Conservation (phyloP, 2,113 vertebrate species). For the Ciconia boyciana region DNA sequence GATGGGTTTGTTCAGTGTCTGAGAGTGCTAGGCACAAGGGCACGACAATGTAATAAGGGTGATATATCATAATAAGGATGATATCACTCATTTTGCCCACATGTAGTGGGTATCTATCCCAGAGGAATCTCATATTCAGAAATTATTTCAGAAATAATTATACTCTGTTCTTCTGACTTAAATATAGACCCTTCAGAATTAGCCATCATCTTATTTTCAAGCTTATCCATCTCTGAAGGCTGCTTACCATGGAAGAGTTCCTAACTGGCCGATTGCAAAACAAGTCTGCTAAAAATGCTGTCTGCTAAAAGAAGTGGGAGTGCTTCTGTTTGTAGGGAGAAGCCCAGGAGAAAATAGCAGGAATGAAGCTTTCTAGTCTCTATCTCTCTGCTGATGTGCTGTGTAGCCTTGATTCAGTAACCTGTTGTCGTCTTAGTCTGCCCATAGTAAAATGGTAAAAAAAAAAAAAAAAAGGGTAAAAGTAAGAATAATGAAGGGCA, state of each 20-base stretch:
- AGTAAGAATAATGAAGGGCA: not conserved
- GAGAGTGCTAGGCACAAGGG: not conserved
- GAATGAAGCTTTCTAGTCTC: not conserved
- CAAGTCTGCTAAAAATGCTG: not conserved
- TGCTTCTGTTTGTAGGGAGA: not conserved
- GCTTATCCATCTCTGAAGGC: not conserved
- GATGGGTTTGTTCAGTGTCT: not conserved
- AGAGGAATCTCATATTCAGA: not conserved
- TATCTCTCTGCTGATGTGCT: not conserved
- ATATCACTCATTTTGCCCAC: not conserved
- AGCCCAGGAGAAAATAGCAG: not conserved
- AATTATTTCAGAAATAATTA: not conserved
- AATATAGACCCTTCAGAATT: not conserved
- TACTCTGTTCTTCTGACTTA: not conserved
- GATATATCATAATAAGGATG: not conserved
- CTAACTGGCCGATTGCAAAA: not conserved
- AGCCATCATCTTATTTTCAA: not conserved
- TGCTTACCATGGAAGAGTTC: not conserved
- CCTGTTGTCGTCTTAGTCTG: not conserved
- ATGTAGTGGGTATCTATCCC: not conserved
- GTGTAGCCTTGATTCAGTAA: rapidly evolving
- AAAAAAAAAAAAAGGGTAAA: not conserved
- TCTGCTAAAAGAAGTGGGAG: not conserved
- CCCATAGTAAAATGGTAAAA: not conserved
- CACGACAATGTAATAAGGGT: not conserved